Conservation (phyloP, 2,888 invertebrate species). For the Sussaba pulchella region DNA sequence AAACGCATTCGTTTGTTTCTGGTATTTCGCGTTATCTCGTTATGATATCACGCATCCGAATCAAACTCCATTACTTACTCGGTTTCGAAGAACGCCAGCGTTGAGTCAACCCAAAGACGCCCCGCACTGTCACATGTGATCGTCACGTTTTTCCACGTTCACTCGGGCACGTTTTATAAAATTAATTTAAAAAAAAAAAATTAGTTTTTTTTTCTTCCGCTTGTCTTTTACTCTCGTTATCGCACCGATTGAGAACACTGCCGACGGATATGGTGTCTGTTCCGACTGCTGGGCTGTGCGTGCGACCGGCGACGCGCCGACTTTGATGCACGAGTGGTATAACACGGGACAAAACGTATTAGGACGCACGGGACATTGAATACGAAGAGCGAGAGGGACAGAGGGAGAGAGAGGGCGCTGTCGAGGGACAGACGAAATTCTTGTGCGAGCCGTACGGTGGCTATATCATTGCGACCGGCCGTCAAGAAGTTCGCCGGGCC, state of each 20-base stretch:
- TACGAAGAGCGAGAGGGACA: not conserved
- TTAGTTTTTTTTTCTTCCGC: not conserved
- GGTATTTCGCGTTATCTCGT: constrained; percentile 50
- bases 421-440: constrained; percentile 23
- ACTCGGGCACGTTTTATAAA: constrained; percentile 37
- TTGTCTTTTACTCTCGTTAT: constrained; percentile 43
- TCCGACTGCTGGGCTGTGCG: constrained; percentile 1
- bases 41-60: not conserved
- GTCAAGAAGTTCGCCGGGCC: constrained; percentile 41
- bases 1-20: too few relatives aligned
- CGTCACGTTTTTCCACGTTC: constrained; percentile 60
- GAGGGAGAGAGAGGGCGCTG: too few relatives aligned
- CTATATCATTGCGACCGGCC: constrained; percentile 39
- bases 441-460: constrained; percentile 6
- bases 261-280: not conserved
- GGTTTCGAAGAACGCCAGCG: constrained; percentile 30
- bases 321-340: constrained; percentile 34
- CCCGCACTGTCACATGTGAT: constrained; percentile 67
- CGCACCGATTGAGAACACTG: not conserved
- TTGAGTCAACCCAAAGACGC: constrained; percentile 23
- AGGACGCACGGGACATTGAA: not conserved
- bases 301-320: constrained; percentile 28
- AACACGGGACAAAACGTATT: not conserved
- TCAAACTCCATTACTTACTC: too few relatives aligned
- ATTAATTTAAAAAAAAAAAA: too few relatives aligned